Base-by-base conservation (phyloP, 2,113 vertebrate genomes). In the Emydura subglobosa region DNA sequence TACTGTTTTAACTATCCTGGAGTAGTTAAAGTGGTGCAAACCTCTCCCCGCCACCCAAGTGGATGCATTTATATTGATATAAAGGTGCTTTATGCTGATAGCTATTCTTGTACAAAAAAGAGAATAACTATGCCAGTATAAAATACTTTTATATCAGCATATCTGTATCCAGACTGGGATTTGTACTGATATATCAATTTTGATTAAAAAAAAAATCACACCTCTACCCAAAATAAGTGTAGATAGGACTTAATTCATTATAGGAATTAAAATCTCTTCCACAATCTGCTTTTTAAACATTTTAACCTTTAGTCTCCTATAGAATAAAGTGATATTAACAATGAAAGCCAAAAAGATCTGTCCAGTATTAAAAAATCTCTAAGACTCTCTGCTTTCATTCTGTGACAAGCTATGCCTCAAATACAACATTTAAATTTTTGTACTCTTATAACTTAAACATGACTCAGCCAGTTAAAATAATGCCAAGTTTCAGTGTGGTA, bases 201-300 rank as follows among this genome's bases (percentile, higher is more conserved):
- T 86, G 10, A 85, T 94, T 83, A 76, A 54, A 91, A 93, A 84
- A 11, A 9, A 79, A 88, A 61, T 12, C 89, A 17, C 82, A 93
- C 49, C 31, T 10, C 7, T 74, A 21, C 61, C 29, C 42, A 88
- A 83, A 55, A 78, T 89, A 49, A 85, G 39, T 22, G 27, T 44
- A 91, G 47, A 85, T 47, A 83, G 42, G 82, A 14, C 57, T 6
- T 74, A 55, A 83, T 91, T 86, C 55, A 68, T 79, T 85, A 92
- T 74, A 91, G 55, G 42, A 1, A n/a, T 9, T 10, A 49, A 91
- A 89, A 79, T 88, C 34, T n/a, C 17, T n/a, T 68, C 31, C 65
- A n/a, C 65, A 68, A 68, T 68, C 5, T 82, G 10, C 72, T 92
- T 34, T 94, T 6, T 12, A 49, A 9, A 68, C 29, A 65, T 9